A percentile compares a stretch with the other conserved stretches of the same genome.
Conservation (phyloP, 2,113 vertebrate species). For the Thalassoma bifasciatum region DNA sequence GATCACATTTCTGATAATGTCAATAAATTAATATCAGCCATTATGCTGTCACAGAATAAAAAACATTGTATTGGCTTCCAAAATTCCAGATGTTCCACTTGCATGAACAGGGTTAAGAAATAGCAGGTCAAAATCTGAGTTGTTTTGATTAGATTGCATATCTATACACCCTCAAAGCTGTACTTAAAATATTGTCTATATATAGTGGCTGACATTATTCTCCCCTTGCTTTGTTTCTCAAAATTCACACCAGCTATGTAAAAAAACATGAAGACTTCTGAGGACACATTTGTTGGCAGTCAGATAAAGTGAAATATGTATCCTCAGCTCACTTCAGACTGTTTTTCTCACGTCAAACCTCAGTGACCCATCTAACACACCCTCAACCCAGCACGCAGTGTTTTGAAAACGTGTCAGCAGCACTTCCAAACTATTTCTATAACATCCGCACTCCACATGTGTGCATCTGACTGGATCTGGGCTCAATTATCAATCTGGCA, state of each 20-base stretch:
- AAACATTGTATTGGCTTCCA: background rate
- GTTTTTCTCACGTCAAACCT: conserved; percentile 65
- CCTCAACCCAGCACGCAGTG: conserved; percentile 53
- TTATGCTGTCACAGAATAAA: no score
- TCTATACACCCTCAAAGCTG: background rate
- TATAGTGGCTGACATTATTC: background rate
- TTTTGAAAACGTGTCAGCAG: conserved; percentile 73
- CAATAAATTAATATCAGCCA: no score
- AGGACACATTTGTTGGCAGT: conserved; percentile 20
- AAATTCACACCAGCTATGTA: background rate
- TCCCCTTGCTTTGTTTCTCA: background rate
- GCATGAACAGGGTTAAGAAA: background rate
- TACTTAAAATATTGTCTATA: background rate
- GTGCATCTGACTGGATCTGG: conserved; percentile 56
- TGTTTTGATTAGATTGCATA: background rate
- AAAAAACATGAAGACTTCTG: conserved; percentile 32
- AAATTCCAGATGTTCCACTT: background rate
- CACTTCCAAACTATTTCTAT: conserved; percentile 60
- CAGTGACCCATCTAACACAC: conserved; percentile 63
- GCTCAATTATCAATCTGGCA: conserved; percentile 55
- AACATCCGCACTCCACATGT: conserved; percentile 62
- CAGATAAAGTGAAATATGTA: conserved; percentile 23
- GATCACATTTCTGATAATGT: background rate
- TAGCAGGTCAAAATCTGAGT: background rate
- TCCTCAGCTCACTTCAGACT: conserved; percentile 44